phyloP scores from a whole-genome alignment of 2,113 vertebrate species.

The Pachyramphus minor region DNA sequence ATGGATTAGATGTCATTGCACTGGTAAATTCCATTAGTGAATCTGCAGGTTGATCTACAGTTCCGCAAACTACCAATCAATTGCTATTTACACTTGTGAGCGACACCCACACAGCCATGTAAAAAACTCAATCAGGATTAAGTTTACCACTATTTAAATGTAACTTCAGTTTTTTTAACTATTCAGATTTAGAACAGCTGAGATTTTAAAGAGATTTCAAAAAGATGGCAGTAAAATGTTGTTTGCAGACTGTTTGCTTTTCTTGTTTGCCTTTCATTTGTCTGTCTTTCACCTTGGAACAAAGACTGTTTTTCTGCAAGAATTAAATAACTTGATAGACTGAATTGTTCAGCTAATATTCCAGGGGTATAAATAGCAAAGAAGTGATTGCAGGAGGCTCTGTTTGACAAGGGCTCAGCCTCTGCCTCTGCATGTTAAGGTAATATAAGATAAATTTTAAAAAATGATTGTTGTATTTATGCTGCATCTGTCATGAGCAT shows the following conservation, averaged over 20 bases:
- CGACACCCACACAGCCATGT: fast-evolving
- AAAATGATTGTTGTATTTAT: background rate
- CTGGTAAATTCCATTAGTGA: background rate
- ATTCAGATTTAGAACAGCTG: background rate
- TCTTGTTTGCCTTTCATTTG: background rate
- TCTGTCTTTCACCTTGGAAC: background rate
- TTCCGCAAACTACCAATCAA: background rate
- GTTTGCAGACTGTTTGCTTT: background rate
- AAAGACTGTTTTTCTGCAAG: background rate
- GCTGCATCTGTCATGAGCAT: background rate
- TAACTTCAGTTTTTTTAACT: background rate
- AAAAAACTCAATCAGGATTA: background rate
- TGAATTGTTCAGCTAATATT: background rate
- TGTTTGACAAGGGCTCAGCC: background rate
- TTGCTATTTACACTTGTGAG: background rate
- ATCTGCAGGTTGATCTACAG: background rate
- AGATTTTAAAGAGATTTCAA: background rate
- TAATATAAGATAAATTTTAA: background rate
- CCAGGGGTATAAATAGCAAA: background rate
- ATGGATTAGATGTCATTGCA: background rate
- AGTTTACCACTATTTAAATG: background rate
- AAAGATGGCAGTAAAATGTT: background rate
- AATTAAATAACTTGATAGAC: background rate
- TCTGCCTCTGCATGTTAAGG: background rate
- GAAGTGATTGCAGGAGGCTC: background rate